Percentiles rank a stretch among this genome's conserved stretches.
Conservation (phyloP, 2,113 vertebrate genomes). For the Actenoides hombroni region DNA sequence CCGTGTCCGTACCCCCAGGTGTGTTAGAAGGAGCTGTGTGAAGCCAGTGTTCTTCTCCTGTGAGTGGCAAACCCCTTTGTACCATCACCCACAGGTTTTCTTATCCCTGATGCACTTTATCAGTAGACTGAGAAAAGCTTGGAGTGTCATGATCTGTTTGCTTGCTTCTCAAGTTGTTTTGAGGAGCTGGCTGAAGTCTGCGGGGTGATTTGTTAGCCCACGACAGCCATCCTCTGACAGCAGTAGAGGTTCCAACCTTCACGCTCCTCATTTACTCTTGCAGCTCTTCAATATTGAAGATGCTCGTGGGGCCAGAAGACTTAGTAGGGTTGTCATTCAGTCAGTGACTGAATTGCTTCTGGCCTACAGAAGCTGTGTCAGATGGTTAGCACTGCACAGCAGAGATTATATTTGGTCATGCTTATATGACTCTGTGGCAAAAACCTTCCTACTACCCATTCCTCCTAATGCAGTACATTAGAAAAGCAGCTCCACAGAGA, state of each 20-base stretch:
- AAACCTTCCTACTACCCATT: not conserved
- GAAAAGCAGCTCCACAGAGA: no score
- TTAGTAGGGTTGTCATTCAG: not conserved
- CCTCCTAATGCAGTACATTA: not conserved
- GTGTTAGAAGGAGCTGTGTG: not conserved
- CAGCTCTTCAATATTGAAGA: not conserved
- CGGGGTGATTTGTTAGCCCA: not conserved
- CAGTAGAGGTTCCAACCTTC: not conserved
- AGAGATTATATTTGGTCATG: not conserved
- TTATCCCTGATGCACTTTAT: not conserved
- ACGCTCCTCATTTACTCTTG: not conserved
- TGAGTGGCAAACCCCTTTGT: not conserved
- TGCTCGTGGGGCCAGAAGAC: not conserved
- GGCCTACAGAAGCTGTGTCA: not conserved
- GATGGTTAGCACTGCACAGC: not conserved
- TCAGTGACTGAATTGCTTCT: not conserved
- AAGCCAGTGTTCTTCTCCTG: not conserved
- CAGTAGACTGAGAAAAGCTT: not conserved
- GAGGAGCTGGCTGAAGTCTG: not conserved
- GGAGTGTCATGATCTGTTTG: not conserved
- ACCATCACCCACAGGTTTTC: fast-evolving
- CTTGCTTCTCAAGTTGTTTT: not conserved
- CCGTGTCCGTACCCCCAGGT: not conserved
- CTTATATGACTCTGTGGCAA: not conserved
- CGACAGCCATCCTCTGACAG: not conserved